Evolutionary conservation across 2,797 vertebrate genomes (phyloP).

Genomic region (Chromis chromis): DNA sequence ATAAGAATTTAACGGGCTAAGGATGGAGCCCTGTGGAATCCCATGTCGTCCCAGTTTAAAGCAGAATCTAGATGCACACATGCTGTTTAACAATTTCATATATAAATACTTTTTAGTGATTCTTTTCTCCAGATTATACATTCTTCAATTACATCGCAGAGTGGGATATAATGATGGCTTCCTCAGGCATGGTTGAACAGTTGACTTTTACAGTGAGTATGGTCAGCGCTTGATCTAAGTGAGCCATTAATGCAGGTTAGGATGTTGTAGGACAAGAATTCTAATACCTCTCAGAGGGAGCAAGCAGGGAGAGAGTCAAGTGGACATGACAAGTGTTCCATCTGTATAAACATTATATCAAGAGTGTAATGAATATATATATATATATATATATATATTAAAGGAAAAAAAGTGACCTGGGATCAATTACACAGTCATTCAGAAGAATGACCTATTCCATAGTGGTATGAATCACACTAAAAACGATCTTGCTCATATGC

Average conservation of each 20-base stretch:
- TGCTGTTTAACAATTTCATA: slow-evolving; percentile 4
- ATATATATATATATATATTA: neutral
- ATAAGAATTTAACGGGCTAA: neutral
- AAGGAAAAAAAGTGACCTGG: neutral
- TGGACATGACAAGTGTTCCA: neutral
- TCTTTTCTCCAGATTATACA: neutral
- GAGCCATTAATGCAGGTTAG: slow-evolving; percentile 21
- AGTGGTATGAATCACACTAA: neutral
- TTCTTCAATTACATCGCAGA: neutral
- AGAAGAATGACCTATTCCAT: neutral
- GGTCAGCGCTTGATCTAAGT: slow-evolving; percentile 16
- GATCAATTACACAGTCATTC: neutral
- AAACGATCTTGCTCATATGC: neutral
- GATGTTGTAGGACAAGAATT: slow-evolving; percentile 13
- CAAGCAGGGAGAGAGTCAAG: neutral
- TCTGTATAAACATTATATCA: neutral
- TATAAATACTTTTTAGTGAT: neutral
- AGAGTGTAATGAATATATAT: too few relatives aligned
- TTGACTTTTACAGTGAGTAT: slow-evolving; percentile 14
- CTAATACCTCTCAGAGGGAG: slow-evolving; percentile 3
- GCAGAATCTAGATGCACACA: neutral
- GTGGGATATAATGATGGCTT: slow-evolving; percentile 20
- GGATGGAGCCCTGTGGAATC: neutral
- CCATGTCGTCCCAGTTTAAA: neutral
- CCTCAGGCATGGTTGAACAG: slow-evolving; percentile 13